These are phyloP conservation scores for Sula dactylatra DNA, from an alignment of 2,113 vertebrate species.

Conservation along the genomic window DNA sequence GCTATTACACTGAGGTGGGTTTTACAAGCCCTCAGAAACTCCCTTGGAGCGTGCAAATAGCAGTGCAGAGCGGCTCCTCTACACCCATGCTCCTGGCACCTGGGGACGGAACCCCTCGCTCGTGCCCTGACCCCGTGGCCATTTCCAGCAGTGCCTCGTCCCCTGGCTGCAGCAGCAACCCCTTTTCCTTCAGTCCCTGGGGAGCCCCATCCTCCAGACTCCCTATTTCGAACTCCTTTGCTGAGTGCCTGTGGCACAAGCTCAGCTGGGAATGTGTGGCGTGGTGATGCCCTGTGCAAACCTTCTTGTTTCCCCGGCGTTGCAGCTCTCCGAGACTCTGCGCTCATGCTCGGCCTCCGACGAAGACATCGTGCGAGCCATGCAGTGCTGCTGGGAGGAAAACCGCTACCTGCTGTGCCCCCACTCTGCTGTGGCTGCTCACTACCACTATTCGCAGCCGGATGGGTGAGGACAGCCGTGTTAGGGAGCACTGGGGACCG, in stretches of 20 bases:
- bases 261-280: fast-evolving
- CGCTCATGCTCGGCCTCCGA: constrained; percentile 51
- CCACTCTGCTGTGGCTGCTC: constrained; percentile 73
- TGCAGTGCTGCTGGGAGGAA: constrained; percentile 76
- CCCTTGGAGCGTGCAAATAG: background rate
- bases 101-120: background rate
- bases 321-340: constrained; percentile 59
- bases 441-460: constrained; percentile 69
- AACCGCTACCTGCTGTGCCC: constrained; percentile 78
- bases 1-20: background rate
- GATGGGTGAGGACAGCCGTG: background rate
- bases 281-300: background rate
- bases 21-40: background rate
- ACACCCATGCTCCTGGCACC: background rate
- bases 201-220: background rate
- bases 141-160: background rate
- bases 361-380: constrained; percentile 65
- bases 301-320: fast-evolving
- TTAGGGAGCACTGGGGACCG: fast-evolving
- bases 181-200: background rate
- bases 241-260: background rate
- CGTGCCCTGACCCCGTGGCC: fast-evolving
- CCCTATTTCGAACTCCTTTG: background rate
- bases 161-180: background rate
- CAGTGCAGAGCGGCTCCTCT: background rate